Conservation (phyloP, 2,797 vertebrate genomes). For the Salmo trutta region DNA sequence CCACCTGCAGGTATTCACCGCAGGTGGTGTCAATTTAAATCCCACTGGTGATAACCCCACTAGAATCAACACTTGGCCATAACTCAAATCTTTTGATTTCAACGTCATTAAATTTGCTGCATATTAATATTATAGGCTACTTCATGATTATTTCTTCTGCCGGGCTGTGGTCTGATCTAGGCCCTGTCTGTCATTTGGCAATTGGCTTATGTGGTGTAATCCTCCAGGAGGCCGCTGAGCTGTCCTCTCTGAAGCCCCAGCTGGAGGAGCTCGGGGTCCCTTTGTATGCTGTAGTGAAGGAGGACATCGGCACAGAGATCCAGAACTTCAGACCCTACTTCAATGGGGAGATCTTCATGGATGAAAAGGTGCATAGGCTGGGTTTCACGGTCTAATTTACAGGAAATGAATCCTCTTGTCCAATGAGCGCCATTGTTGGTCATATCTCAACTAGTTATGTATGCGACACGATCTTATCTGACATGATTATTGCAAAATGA, state of each 20-base stretch:
- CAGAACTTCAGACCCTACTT: conserved; percentile 87
- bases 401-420: background rate
- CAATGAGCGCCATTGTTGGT: background rate
- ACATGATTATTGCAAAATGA: background rate
- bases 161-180: background rate
- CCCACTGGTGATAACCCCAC: too few species aligned
- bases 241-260: conserved; percentile 91
- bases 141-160: background rate
- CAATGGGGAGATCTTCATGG: conserved; percentile 90
- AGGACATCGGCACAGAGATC: conserved; percentile 86
- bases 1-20: too few species aligned
- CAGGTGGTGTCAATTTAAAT: too few species aligned
- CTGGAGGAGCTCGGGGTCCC: conserved; percentile 86
- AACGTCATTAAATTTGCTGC: too few species aligned
- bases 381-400: background rate
- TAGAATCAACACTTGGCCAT: too few species aligned
- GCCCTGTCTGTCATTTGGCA: background rate
- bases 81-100: too few species aligned
- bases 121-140: background rate
- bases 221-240: conserved; percentile 88
- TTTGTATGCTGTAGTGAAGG: conserved; percentile 93
- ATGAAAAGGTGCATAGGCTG: conserved; percentile 82
- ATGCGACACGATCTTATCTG: background rate
- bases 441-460: background rate
- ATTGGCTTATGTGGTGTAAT: background rate